Evolutionary conservation across 2,888 invertebrate species (phyloP), one percentile per base, ranked within the genome.

Genomic region (Melanostoma mellinum): DNA sequence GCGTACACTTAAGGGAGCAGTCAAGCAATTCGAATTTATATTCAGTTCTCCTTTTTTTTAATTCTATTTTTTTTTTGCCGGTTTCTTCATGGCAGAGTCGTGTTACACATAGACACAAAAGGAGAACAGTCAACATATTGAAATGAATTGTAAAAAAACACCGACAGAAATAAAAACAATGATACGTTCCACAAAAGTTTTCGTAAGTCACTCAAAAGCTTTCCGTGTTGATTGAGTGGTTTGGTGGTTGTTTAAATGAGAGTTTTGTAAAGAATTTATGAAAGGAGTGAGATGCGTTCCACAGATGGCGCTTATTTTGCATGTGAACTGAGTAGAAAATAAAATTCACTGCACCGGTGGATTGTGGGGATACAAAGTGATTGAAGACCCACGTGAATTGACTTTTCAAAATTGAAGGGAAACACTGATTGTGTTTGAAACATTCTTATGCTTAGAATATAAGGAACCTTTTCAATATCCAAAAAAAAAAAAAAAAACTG

Each of bases 171-270:
- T 52, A 65, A 78, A 63, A 77, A 68, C 61, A 77, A 65, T 69
- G 38, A 78, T 69, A 74, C 65, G 36, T 58, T 69, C 69, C 82
- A 84, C 82, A 73, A 63, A 74, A 77, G 56, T 78, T 65, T 50
- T 42, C 30, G 3, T 4, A 67, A 50, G 36, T 6, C 56, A 78
- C 78, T 82, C 78, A 6, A 74, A 78, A 78, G 78, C 65, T 78
- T 63, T 33, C 73, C 82, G 52, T 82, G 82, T 82, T 84, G 82
- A 73, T 78, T 36, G 74, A 69, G 73, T 35, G 46, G n/a, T 42
- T 63, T 5, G 5, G 20, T 32, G 20, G 20, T 20, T 20, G 20
- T 20, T 20, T 20, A 20, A 20, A 20, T 20, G 20, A 20, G 20
- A 20, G 20, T 20, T 20, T 20, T 20, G 20, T 20, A 20, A 20